These are phyloP conservation scores for Festucalex cinctus DNA, from an alignment of 2,113 vertebrate genomes.

Conservation along the genomic window DNA sequence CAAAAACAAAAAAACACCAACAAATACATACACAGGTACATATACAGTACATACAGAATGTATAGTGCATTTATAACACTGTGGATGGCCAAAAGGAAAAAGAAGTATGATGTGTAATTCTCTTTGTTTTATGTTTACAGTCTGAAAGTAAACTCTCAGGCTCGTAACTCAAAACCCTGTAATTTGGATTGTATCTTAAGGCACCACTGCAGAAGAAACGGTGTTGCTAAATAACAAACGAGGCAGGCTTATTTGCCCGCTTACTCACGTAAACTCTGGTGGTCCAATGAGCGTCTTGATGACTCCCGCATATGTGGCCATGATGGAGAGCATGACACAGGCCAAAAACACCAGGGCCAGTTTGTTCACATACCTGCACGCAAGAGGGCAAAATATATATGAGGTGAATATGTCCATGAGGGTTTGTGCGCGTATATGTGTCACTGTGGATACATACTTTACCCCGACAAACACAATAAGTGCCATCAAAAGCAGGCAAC, in stretches of 20 bases:
- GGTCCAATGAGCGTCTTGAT: constrained; percentile 81
- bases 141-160: no score
- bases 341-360: constrained; percentile 90
- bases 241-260: not conserved
- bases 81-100: no score
- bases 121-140: no score
- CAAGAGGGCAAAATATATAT: not conserved
- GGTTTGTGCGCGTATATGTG: not conserved
- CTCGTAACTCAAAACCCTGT: not conserved
- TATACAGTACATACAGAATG: no score
- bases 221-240: not conserved
- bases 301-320: constrained; percentile 91
- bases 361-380: constrained; percentile 85
- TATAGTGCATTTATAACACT: no score
- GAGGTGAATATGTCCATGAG: not conserved
- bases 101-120: no score
- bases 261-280: constrained; percentile 80
- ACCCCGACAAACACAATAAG: constrained; percentile 92
- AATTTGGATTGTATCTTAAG: not conserved
- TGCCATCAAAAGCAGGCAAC: constrained; percentile 85
- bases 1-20: no score
- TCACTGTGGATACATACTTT: constrained; percentile 66
- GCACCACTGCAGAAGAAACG: not conserved
- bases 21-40: no score
- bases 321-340: constrained; percentile 90